Base-by-base conservation (phyloP, 2,888 invertebrate genomes). In the Aporophyla nigra region DNA sequence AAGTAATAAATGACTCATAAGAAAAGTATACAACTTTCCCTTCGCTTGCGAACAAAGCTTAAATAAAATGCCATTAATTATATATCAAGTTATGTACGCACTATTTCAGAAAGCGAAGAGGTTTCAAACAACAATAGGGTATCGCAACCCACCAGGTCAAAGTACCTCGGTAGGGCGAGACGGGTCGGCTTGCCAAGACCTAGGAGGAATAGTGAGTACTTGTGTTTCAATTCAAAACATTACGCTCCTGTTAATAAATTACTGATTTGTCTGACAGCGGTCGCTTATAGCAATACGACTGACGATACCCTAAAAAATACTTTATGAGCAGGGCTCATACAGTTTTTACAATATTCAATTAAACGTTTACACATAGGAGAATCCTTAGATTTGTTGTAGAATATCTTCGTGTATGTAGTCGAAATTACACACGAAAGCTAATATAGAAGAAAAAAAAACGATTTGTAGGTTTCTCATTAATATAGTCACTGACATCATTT, bases 151-250 rank as follows among this genome's bases (percentile, higher is more conserved):
- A 80, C 90, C 0, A 90, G 95, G 46, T 96, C 96, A 0, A 96
- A 95, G 78, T 96, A 93, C 82, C 87, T 96, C 76, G 95, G 96
- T 12, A 91, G 92, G 82, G 96, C 96, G 4, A 90, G 91, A 62
- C 90, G 96, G 43, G 95, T 96, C 7, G 96, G 97, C 0, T 86
- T 97, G 61, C 86, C 96, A 0, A 88, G 92, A 65, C 96, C 96
- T 0, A 93, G 90, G 83, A 92, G 91, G 84, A 86, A 91, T 67
- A 91, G 96, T 96, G 83, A 93, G 94, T 92, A 82, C 69, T 65
- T 66, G 51, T 33, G 56, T 80, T 76, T 82, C 21, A 21, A 56
- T 68, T 62, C 33, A 54, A 67, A 67, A 67, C 33, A 4, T 56
- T 67, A 56, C 54, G 33, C 67, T 67, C 33, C 33, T 59, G 67